Conservation (phyloP, 2,113 vertebrate genomes). For the Paracanthobrama guichenoti region DNA sequence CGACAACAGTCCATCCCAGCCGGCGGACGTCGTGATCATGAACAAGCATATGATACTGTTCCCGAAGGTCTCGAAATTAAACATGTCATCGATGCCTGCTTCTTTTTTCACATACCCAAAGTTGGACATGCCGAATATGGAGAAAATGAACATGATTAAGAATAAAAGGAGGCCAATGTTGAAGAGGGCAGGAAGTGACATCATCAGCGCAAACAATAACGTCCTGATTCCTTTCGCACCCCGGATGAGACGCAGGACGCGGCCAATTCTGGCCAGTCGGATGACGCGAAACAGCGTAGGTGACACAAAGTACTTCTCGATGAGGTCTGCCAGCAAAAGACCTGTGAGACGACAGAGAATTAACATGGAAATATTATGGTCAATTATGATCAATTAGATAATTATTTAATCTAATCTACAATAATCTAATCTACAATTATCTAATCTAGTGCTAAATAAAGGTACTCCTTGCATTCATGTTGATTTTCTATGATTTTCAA, state of each 20-base stretch:
- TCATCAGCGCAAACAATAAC: constrained; percentile 94
- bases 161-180: constrained; percentile 96
- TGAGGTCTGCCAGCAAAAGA: constrained; percentile 86
- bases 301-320: constrained; percentile 94
- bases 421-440: not conserved
- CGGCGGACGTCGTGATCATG: constrained; percentile 91
- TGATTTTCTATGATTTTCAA: not conserved
- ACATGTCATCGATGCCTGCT: constrained; percentile 87
- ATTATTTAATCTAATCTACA: not conserved
- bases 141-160: constrained; percentile 97
- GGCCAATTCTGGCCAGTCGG: constrained; percentile 89
- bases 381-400: not conserved
- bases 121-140: constrained; percentile 97
- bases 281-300: constrained; percentile 94
- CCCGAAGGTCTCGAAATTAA: constrained; percentile 95
- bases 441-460: not conserved
- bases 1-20: constrained; percentile 90
- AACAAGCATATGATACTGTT: constrained; percentile 97
- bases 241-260: constrained; percentile 88
- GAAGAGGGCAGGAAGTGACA: constrained; percentile 96
- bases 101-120: constrained; percentile 93
- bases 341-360: constrained; percentile 71
- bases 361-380: not conserved
- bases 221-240: constrained; percentile 96
- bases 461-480: not conserved